A percentile compares a stretch with the other conserved stretches of the same genome.
These are phyloP conservation scores for Galerucella nymphaeae DNA, from an alignment of 2,888 invertebrate genomes.

Conservation along the genomic window DNA sequence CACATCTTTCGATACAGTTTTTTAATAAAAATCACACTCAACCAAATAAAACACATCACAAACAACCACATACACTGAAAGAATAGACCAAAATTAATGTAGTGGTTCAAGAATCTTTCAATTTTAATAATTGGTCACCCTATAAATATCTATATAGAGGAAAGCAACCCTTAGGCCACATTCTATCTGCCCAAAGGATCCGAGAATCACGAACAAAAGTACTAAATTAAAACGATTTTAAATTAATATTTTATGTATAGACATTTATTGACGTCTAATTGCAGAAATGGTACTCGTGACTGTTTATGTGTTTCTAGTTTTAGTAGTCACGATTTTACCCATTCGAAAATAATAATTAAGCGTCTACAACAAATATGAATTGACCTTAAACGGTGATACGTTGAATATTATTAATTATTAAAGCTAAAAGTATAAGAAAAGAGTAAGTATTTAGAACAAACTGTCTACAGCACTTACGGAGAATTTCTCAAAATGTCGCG, in stretches of 20 bases:
- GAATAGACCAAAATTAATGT: no score
- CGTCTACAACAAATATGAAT: neutral
- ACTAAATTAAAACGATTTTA: conserved; percentile 10
- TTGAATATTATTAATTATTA: no score
- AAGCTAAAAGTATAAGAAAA: no score
- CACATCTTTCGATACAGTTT: no score
- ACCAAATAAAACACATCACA: no score
- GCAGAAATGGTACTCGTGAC: conserved; percentile 12
- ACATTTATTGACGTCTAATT: conserved; percentile 11
- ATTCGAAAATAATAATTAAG: conserved; percentile 2
- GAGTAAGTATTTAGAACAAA: no score
- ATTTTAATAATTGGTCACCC: neutral
- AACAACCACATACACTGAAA: no score
- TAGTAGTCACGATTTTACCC: neutral
- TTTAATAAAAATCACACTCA: no score
- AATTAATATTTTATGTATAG: conserved; percentile 5
- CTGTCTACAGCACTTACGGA: no score
- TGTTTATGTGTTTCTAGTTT: conserved; percentile 9
- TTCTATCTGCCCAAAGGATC: neutral
- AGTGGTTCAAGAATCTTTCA: no score
- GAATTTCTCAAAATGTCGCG: no score
- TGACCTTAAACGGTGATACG: neutral
- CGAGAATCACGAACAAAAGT: conserved; percentile 11
- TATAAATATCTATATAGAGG: conserved; percentile 2
- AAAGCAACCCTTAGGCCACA: conserved; percentile 4